Percentiles rank a stretch among this genome's conserved stretches.
Evolutionary conservation across 1,140 invertebrate genomes (phyloP).

Genomic region (Eurosta solidaginis): DNA sequence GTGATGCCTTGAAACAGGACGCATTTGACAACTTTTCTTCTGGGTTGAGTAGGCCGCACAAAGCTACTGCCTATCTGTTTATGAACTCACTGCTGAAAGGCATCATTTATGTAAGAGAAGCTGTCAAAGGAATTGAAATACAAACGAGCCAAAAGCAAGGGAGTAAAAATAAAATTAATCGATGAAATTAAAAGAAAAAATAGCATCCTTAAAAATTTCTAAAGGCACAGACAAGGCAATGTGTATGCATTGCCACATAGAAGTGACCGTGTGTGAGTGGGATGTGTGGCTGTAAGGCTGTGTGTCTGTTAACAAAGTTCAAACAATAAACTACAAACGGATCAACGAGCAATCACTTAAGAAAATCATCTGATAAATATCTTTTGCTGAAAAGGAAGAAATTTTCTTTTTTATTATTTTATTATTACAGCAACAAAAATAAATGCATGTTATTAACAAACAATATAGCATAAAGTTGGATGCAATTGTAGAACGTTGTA

Average conservation of each 20-base stretch:
- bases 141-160: neutral
- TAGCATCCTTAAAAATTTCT: neutral
- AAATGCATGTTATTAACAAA: neutral
- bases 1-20: too few relatives aligned
- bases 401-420: neutral
- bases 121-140: neutral
- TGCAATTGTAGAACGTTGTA: neutral
- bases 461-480: neutral
- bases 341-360: conserved; percentile 26
- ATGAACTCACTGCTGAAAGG: neutral
- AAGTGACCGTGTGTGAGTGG: neutral
- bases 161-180: neutral
- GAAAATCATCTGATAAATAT: conserved; percentile 26
- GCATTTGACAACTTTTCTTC: too few relatives aligned
- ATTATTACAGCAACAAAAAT: neutral
- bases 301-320: neutral
- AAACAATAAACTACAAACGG: conserved; percentile 5
- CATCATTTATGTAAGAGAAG: conserved; percentile 26
- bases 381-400: conserved; percentile 14
- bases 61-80: neutral
- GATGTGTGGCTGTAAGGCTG: neutral
- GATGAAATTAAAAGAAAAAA: neutral
- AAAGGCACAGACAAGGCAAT: neutral
- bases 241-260: neutral
- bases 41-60: neutral